A percentile compares a stretch with the other conserved stretches of the same genome.
Evolutionary conservation across 2,113 vertebrate genomes (phyloP).

Genomic region (Pseudopipra pipra): DNA sequence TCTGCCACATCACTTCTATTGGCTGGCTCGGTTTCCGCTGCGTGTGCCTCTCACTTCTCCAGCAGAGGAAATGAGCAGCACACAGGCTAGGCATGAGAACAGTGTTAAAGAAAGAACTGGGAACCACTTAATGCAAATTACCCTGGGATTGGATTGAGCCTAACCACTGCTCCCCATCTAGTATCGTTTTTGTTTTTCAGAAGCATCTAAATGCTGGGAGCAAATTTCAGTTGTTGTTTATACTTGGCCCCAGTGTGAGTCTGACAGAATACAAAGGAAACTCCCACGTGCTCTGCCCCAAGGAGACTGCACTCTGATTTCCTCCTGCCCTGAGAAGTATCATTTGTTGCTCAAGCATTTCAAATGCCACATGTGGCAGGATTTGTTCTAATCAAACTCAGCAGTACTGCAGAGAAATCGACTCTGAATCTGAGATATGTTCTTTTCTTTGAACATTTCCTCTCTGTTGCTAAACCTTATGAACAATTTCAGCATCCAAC

Average conservation of each 20-base stretch:
- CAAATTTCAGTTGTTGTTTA: neutral
- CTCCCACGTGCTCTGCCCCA: neutral
- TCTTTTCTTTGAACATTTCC: neutral
- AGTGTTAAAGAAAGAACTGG: neutral
- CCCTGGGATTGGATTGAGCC: neutral
- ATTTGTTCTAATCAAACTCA: neutral
- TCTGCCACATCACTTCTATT: constrained; percentile 5
- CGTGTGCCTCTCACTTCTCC: neutral
- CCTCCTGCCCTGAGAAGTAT: neutral
- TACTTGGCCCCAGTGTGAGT: neutral
- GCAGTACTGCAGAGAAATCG: neutral
- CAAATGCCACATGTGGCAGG: neutral
- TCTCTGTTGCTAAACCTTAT: neutral
- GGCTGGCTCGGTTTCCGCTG: neutral
- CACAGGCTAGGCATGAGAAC: neutral
- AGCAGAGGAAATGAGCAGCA: constrained; percentile 23
- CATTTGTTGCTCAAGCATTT: neutral
- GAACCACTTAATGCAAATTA: neutral
- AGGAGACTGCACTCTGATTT: neutral
- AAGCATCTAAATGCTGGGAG: neutral
- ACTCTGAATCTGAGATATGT: neutral
- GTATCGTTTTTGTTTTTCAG: neutral
- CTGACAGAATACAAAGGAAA: neutral
- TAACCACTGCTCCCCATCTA: neutral
- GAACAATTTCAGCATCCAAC: neutral